Base-by-base conservation (phyloP, 2,888 invertebrate genomes). In the Argyresthia goedartella region DNA sequence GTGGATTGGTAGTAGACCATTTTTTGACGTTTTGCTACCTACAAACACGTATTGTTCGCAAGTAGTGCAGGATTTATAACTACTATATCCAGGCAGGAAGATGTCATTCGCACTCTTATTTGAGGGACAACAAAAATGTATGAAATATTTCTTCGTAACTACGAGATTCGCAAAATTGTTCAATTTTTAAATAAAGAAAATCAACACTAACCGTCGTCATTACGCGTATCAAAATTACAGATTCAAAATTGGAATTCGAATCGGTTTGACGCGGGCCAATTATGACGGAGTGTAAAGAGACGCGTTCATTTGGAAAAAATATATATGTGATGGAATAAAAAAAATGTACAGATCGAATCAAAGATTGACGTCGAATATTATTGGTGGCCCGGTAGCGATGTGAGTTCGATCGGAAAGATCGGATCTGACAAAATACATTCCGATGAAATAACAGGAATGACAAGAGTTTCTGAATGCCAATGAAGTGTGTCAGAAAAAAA, bases 251-350 rank as follows among this genome's bases (percentile, higher is more conserved):
- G 51, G 63, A 69, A 64, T 69, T 69, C 57, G 67, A 73, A 69
- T 73, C 60, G 72, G 66, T 73, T 74, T 72, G 76, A 81, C 74
- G 67, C 65, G 65, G 66, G 64, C 63, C 61, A 60, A 66, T 55
- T 65, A 74, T 67, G 73, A 69, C 61, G 56, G 69, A 71, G 61
- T 61, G 66, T 57, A 53, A 64, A 61, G 52, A 53, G 53, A 55
- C 71, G 81, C 78, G 79, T 80, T 73, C 73, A 55, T 62, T 60
- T 66, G 69, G 68, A 76, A 77, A 73, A 65, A 66, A 69, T 68
- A 63, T 67, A 74, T 39, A 4, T 39, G 3, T 39, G n/a, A 39
- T 39, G 4, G 44, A 15, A 44, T 44, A 9, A 44, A 44, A 44
- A 41, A 11, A 25, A 25, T 25, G 25, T 25, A 25, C 25, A 41